Percentiles rank a stretch among this genome's conserved stretches.
Evolutionary conservation across 2,797 vertebrate species (phyloP).

Genomic region (Staurois parvus): DNA sequence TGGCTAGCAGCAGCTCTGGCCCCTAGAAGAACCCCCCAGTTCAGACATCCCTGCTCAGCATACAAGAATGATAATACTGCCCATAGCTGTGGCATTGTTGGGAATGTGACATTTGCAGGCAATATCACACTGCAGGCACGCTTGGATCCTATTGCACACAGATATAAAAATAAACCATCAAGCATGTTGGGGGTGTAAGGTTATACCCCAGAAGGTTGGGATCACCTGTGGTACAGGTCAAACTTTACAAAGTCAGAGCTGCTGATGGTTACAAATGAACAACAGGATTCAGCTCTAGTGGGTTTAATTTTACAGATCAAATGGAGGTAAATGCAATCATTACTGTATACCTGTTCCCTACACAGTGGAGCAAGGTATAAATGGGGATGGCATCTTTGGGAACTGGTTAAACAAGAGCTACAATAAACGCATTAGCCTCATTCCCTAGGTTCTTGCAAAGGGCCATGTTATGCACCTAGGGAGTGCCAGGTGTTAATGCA

Average conservation of each 20-base stretch:
- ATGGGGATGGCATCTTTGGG: no score
- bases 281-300: background rate
- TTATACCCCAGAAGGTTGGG: background rate
- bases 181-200: background rate
- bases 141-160: slow-evolving; percentile 31
- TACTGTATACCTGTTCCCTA: background rate
- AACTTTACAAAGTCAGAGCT: background rate
- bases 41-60: background rate
- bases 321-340: no score
- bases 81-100: slow-evolving; percentile 18
- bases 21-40: background rate
- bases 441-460: no score
- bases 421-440: no score
- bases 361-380: no score
- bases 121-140: slow-evolving; percentile 3
- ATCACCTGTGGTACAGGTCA: background rate
- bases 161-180: slow-evolving; percentile 34
- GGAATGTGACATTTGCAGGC: slow-evolving; percentile 22
- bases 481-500: no score
- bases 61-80: background rate
- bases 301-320: background rate
- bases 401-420: no score
- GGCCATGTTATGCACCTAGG: no score
- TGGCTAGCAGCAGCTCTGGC: background rate
- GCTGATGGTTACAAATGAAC: background rate